Evolutionary conservation across 2,113 vertebrate genomes (phyloP).

Genomic region (Tylochromis polylepis): DNA sequence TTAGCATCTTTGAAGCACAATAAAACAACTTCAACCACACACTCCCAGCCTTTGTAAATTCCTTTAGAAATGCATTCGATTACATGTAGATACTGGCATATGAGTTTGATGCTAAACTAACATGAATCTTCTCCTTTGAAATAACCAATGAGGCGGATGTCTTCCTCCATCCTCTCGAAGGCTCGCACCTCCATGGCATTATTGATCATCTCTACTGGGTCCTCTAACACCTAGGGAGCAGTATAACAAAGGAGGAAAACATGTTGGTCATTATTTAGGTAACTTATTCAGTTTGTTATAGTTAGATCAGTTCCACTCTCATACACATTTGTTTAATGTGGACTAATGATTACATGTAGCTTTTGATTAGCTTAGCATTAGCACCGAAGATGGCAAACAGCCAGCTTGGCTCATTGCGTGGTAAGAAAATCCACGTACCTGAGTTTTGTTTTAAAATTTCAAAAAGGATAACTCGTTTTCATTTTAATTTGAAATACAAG

Average conservation of each 20-base stretch:
- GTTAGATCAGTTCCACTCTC: background rate
- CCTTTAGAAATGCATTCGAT: background rate
- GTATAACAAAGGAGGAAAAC: background rate
- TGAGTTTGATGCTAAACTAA: conserved; percentile 61
- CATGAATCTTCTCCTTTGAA: conserved; percentile 91
- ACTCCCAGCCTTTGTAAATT: background rate
- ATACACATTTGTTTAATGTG: background rate
- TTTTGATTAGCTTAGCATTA: background rate
- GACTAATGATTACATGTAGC: background rate
- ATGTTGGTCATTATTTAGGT: background rate
- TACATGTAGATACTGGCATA: background rate
- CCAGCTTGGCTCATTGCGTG: background rate
- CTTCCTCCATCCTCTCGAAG: conserved; percentile 90
- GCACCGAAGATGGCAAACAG: background rate
- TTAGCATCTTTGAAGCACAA: background rate
- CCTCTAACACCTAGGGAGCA: conserved; percentile 83
- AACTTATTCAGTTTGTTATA: background rate
- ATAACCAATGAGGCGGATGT: conserved; percentile 91
- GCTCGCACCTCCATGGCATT: conserved; percentile 87
- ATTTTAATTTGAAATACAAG: background rate
- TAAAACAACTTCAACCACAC: background rate
- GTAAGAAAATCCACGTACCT: background rate
- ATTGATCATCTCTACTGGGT: conserved; percentile 91
- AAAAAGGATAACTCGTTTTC: too few relatives aligned
- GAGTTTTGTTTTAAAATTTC: background rate